These are phyloP conservation scores for Augochlora pura DNA, from an alignment of 1,140 invertebrate genomes.

Conservation along the genomic window DNA sequence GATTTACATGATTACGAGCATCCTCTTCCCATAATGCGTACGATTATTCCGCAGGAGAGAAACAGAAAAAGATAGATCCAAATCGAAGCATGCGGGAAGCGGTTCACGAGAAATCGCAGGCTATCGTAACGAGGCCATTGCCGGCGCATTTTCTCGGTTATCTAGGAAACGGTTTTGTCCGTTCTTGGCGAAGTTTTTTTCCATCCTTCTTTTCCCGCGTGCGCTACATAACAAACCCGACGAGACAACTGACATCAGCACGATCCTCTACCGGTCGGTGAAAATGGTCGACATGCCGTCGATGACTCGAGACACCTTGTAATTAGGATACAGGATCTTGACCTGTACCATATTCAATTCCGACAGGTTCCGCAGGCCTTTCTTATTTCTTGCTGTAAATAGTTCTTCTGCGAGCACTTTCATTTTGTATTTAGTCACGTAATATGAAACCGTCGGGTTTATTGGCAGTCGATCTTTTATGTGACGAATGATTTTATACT, in stretches of 20 bases:
- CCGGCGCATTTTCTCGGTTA: constrained; percentile 61
- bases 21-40: not conserved
- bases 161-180: constrained; percentile 51
- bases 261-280: not conserved
- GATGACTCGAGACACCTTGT: not conserved
- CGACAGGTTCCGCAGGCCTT: not conserved
- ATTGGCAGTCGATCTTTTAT: too few relatives aligned
- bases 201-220: not conserved
- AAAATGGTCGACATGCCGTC: not conserved
- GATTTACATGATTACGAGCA: not conserved
- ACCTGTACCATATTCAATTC: not conserved
- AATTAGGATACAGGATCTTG: not conserved
- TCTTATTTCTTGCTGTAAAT: not conserved
- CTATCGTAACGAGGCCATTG: constrained; percentile 58
- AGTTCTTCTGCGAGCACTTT: too few relatives aligned
- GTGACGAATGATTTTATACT: too few relatives aligned
- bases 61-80: constrained; percentile 25
- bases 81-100: constrained; percentile 58
- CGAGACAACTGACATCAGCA: not conserved
- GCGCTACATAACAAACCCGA: constrained; percentile 31
- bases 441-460: too few relatives aligned
- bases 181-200: constrained; percentile 20
- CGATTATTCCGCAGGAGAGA: not conserved
- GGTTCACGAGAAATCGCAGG: constrained; percentile 56
- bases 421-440: too few relatives aligned